phyloP scores from a whole-genome alignment of 37 sponge, comb jelly and placozoan species.

The Theonella swinhoei region DNA sequence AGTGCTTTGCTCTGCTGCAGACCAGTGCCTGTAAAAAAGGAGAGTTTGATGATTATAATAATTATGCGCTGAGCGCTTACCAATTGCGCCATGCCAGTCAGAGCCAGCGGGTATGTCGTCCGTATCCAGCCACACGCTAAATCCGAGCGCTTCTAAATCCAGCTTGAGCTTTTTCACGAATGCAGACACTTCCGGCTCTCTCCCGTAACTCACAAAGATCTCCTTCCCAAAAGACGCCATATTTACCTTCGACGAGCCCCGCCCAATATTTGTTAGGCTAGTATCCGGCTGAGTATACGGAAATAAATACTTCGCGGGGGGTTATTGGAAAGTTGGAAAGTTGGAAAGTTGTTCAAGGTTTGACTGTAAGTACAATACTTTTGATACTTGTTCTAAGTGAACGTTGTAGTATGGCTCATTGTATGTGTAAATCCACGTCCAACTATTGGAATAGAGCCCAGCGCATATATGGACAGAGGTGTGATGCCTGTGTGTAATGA shows the following conservation, averaged over 20 bases:
- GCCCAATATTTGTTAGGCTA: not conserved
- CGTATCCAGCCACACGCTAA: constrained; percentile 71
- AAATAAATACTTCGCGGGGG: too few species aligned
- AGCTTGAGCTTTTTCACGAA: constrained; percentile 59
- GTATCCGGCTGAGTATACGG: not conserved
- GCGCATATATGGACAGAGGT: too few species aligned
- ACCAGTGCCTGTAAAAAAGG: constrained; percentile 51
- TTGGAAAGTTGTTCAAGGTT: too few species aligned
- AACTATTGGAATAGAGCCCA: too few species aligned
- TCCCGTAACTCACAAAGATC: constrained; percentile 80
- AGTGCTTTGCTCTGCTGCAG: constrained; percentile 72
- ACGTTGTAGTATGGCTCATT: too few species aligned
- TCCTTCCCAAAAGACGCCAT: constrained; percentile 16
- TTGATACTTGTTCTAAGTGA: too few species aligned
- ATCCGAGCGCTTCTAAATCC: constrained; percentile 56
- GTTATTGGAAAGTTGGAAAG: too few species aligned
- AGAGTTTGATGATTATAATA: too few species aligned
- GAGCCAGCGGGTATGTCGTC: constrained; percentile 69
- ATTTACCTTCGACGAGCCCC: not conserved
- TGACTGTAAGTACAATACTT: too few species aligned
- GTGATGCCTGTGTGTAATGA: too few species aligned
- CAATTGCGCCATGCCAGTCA: constrained; percentile 78
- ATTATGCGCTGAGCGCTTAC: not conserved
- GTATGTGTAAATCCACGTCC: too few species aligned
- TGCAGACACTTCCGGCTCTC: constrained; percentile 55